Evolutionary conservation across 2,888 invertebrate genomes (phyloP).

Genomic region (Phyllotreta striolata): DNA sequence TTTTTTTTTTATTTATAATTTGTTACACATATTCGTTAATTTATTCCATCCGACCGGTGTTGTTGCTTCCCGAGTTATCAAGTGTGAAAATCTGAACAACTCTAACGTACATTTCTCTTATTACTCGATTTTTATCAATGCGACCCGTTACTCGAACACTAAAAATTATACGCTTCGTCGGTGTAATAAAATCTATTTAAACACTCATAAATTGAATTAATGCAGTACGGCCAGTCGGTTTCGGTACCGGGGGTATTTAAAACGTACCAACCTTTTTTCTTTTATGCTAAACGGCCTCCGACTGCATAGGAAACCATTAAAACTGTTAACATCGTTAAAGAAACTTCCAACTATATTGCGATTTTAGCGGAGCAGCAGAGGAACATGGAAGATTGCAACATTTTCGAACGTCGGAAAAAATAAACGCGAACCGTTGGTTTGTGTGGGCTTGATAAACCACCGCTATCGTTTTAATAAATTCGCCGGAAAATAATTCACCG

Average conservation of each 20-base stretch:
- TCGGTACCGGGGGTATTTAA: not conserved
- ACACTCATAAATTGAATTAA: conserved; percentile 41
- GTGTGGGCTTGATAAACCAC: conserved; percentile 34
- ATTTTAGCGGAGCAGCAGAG: no score
- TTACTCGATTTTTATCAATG: conserved; percentile 40
- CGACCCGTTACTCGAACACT: conserved; percentile 37
- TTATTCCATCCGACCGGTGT: conserved; percentile 42
- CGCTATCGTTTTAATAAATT: conserved; percentile 36
- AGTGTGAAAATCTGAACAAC: conserved; percentile 42
- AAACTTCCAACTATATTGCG: no score
- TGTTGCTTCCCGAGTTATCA: conserved; percentile 44
- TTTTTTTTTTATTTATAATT: conserved; percentile 44
- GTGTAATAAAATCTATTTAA: conserved; percentile 42
- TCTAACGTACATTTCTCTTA: conserved; percentile 37
- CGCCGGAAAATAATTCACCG: conserved; percentile 36
- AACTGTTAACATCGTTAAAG: no score
- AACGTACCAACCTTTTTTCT: no score
- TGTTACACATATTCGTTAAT: conserved; percentile 49
- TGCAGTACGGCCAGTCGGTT: conserved; percentile 16
- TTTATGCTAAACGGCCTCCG: no score
- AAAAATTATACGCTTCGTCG: conserved; percentile 43
- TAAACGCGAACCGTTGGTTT: conserved; percentile 3
- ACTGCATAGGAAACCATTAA: no score
- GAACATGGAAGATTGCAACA: not conserved
- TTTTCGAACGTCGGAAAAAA: no score